phyloP scores from a whole-genome alignment of 2,797 vertebrate genomes.

The Rhinogobio ventralis region DNA sequence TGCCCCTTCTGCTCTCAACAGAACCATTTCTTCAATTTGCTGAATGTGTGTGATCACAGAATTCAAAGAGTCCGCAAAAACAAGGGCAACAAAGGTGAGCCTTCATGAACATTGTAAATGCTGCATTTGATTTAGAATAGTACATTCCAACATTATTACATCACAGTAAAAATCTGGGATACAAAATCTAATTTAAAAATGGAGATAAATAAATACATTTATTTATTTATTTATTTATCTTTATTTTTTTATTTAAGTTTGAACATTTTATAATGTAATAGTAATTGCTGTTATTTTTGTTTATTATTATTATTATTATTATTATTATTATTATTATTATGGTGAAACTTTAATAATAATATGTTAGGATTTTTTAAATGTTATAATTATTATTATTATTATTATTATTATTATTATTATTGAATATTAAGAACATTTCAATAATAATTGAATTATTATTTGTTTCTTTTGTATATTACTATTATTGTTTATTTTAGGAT shows the following conservation, averaged over 20 bases:
- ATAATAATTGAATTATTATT: too few species aligned
- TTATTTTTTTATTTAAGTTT: too few species aligned
- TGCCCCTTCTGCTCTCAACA: neutral
- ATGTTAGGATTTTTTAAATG: too few species aligned
- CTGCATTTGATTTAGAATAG: neutral
- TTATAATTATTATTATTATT: too few species aligned
- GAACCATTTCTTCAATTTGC: constrained; percentile 17
- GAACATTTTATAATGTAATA: neutral
- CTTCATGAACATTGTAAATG: neutral
- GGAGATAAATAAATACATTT: too few species aligned
- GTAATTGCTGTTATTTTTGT: neutral
- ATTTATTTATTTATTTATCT: too few species aligned
- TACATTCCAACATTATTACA: neutral
- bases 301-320: neutral
- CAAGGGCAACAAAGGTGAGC: neutral
- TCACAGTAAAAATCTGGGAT: neutral
- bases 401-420: too few species aligned
- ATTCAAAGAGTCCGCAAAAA: constrained; percentile 42
- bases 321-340: too few species aligned
- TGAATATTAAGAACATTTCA: too few species aligned
- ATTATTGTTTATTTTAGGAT: neutral
- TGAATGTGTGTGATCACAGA: constrained; percentile 4
- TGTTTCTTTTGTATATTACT: too few species aligned
- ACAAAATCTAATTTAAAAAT: neutral
- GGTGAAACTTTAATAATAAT: neutral